Conservation (phyloP, 2,888 invertebrate species). For the Xanthorhoe designata region DNA sequence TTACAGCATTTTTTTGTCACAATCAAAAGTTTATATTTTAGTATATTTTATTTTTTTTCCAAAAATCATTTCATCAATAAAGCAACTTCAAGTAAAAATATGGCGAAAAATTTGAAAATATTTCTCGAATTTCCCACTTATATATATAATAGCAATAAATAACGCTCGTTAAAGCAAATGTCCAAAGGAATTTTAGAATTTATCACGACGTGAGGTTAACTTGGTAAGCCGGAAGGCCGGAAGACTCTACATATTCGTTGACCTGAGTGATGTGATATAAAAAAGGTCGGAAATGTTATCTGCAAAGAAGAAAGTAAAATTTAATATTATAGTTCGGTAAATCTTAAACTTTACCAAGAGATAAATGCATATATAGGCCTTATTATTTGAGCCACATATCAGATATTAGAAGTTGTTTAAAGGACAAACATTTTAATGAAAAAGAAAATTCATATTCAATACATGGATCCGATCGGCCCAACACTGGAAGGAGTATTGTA, state of each 20-base stretch:
- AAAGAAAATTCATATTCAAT: no score
- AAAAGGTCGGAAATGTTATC: not conserved
- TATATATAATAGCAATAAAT: constrained; percentile 32
- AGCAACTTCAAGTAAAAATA: constrained; percentile 8
- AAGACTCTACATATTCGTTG: not conserved
- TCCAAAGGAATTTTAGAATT: constrained; percentile 32
- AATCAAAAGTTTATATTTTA: no score
- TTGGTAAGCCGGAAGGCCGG: constrained; percentile 7
- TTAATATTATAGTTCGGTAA: not conserved
- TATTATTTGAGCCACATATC: no score
- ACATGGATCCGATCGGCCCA: no score
- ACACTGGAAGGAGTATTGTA: no score
- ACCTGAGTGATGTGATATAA: not conserved
- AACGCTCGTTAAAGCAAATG: constrained; percentile 36
- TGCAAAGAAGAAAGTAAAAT: not conserved
- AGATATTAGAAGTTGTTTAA: no score
- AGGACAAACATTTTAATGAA: no score
- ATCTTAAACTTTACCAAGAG: not conserved
- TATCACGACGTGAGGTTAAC: constrained; percentile 12
- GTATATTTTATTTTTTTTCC: not conserved
- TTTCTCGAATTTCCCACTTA: constrained; percentile 13
- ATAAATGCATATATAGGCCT: not conserved
- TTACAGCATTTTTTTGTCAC: no score
- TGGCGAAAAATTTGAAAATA: constrained; percentile 10
- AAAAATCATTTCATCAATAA: constrained; percentile 6